Evolutionary conservation across 2,888 invertebrate species (phyloP), one percentile per base, ranked within the genome.

Genomic region (Chironomus riparius): DNA sequence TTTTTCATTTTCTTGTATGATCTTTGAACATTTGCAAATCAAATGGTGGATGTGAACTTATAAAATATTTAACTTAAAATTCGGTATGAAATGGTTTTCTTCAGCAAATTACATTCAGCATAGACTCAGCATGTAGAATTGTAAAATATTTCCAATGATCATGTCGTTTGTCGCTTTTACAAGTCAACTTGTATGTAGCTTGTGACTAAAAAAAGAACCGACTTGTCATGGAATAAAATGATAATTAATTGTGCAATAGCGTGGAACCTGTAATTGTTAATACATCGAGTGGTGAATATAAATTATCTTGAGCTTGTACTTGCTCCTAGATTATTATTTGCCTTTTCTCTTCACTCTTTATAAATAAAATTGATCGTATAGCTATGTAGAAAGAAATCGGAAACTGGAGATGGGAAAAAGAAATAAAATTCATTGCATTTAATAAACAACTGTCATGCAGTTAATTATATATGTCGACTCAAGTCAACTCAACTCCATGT

Each of bases 361-460:
- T 15, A 18, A 18, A 56, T 56, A 15, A 56, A 56, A 56, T 56
- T 38, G 18, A 50, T 50, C 13, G 15, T 56, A 56, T 5, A 18
- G 18, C 56, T 56, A 56, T 18, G 15, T 6, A 21, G 65, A 24
- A 65, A 12, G 65, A 65, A 15, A 56, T 56, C 56, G 15, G 65
- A 65, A 65, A 24, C 65, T 21, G 13, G 65, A 65, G 65, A 65
- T 13, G 24, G 21, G 13, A 65, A 65, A 13, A 22, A 24, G 65
- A 65, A 65, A 65, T 24, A 65, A 65, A 65, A 65, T 65, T 65
- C 65, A 65, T 65, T 24, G 65, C 65, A 48, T 70, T 71, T 71
- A 71, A 71, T 71, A 50, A 71, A 56, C 71, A 71, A 71, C 71
- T 71, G 71, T 71, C 71, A 21, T 71, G 15, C 56, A 71, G 22